These are phyloP conservation scores for Trichonephila inaurata DNA, from an alignment of 1,140 invertebrate species.

Conservation along the genomic window DNA sequence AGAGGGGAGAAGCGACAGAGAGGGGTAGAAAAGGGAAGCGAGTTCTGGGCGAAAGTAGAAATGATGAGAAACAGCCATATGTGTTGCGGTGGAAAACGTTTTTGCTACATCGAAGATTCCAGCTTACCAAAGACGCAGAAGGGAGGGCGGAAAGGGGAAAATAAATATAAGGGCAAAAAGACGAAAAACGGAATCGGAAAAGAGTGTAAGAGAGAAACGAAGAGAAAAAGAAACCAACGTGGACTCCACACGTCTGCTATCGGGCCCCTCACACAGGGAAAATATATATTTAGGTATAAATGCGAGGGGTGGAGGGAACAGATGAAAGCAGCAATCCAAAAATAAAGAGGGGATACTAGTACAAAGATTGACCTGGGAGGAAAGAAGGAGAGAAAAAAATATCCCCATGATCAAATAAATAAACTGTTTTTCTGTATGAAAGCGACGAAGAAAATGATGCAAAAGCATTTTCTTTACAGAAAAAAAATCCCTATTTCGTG, in stretches of 20 bases:
- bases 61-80: conserved; percentile 57
- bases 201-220: conserved; percentile 8
- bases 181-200: conserved; percentile 38
- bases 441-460: conserved; percentile 51
- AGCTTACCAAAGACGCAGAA: conserved; percentile 13
- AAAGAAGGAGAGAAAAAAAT: neutral
- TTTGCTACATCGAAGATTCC: conserved; percentile 53
- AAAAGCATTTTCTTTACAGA: conserved; percentile 33
- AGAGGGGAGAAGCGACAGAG: neutral
- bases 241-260: conserved; percentile 52
- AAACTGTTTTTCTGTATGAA: conserved; percentile 53
- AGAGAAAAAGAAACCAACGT: neutral
- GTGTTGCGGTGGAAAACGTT: conserved; percentile 57
- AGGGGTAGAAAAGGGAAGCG: neutral
- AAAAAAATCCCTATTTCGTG: conserved; percentile 35
- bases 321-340: conserved; percentile 51
- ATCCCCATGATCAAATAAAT: conserved; percentile 40
- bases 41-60: conserved; percentile 37
- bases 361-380: conserved; percentile 35
- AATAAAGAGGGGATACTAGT: conserved; percentile 43
- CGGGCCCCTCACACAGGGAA: conserved; percentile 7
- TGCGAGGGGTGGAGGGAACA: neutral
- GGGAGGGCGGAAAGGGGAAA: conserved; percentile 22
- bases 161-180: conserved; percentile 31
- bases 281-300: conserved; percentile 58